phyloP scores from a whole-genome alignment of 2,888 invertebrate genomes.

The Oxyteleia sp. region DNA sequence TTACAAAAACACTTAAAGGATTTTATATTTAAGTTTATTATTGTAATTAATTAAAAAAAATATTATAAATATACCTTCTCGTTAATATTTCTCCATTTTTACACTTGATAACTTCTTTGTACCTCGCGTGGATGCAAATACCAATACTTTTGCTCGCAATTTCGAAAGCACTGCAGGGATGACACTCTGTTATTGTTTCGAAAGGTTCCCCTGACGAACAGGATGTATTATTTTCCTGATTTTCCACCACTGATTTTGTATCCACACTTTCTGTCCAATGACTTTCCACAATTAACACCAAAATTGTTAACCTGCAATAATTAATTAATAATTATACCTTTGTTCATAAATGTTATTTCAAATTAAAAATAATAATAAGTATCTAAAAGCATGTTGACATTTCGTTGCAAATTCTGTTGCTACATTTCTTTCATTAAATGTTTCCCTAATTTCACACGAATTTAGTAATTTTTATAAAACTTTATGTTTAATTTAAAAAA shows the following conservation, averaged over 20 bases:
- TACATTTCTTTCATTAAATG: too few relatives aligned
- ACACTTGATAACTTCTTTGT: slow-evolving; percentile 94
- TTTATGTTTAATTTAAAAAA: too few relatives aligned
- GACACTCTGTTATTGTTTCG: slow-evolving; percentile 92
- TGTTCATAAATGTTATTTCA: slow-evolving; percentile 9
- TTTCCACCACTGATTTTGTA: slow-evolving; percentile 90
- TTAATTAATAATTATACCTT: too few relatives aligned
- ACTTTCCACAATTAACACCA: slow-evolving; percentile 94
- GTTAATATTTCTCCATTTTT: slow-evolving; percentile 93
- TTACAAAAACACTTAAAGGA: too few relatives aligned
- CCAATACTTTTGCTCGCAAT: slow-evolving; percentile 94
- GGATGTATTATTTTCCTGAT: slow-evolving; percentile 92
- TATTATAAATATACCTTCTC: too few relatives aligned
- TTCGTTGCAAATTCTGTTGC: too few relatives aligned
- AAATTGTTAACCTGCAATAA: slow-evolving; percentile 92
- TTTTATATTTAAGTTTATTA: too few relatives aligned
- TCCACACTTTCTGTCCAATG: slow-evolving; percentile 90
- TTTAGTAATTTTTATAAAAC: too few relatives aligned
- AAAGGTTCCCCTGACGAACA: slow-evolving; percentile 93
- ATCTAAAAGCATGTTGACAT: slow-evolving; percentile 4
- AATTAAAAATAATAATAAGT: slow-evolving; percentile 7
- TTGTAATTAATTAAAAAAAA: too few relatives aligned
- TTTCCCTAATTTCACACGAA: too few relatives aligned
- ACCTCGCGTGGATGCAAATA: slow-evolving; percentile 94
- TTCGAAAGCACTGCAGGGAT: slow-evolving; percentile 96